These are phyloP conservation scores for Amiota mariae DNA, from an alignment of 2,888 invertebrate species.

Conservation along the genomic window DNA sequence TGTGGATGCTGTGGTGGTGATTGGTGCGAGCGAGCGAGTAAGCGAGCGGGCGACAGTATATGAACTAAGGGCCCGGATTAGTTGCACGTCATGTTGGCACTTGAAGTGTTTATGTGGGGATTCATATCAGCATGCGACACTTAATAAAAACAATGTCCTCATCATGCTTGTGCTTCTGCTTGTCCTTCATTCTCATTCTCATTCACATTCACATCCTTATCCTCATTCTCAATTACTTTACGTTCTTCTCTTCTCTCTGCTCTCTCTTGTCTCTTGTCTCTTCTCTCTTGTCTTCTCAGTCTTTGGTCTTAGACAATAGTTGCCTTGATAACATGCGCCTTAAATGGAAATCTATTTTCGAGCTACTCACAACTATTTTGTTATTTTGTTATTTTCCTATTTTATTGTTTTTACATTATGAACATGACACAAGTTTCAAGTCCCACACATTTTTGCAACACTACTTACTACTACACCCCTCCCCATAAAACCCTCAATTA, in stretches of 20 bases:
- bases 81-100: constrained; percentile 70
- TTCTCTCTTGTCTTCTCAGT: too few species aligned
- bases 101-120: constrained; percentile 69
- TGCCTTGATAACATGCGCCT: constrained; percentile 58
- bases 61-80: constrained; percentile 55
- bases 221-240: neutral
- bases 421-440: constrained; percentile 10
- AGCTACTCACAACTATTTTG: constrained; percentile 38
- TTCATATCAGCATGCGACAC: constrained; percentile 64
- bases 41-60: constrained; percentile 11
- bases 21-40: neutral
- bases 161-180: constrained; percentile 23
- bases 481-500: too few species aligned
- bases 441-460: neutral
- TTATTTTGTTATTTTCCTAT: constrained; percentile 9
- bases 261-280: too few species aligned
- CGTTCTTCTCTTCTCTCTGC: constrained; percentile 8
- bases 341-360: constrained; percentile 66
- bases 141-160: constrained; percentile 72
- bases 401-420: constrained; percentile 21
- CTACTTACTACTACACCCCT: too few species aligned
- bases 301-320: too few species aligned
- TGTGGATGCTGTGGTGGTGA: constrained; percentile 1
- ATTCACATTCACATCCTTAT: neutral
- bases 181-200: neutral